Evolutionary conservation across 2,797 vertebrate species (phyloP), one percentile per base, ranked within the genome.

Genomic region (Esox lucius): DNA sequence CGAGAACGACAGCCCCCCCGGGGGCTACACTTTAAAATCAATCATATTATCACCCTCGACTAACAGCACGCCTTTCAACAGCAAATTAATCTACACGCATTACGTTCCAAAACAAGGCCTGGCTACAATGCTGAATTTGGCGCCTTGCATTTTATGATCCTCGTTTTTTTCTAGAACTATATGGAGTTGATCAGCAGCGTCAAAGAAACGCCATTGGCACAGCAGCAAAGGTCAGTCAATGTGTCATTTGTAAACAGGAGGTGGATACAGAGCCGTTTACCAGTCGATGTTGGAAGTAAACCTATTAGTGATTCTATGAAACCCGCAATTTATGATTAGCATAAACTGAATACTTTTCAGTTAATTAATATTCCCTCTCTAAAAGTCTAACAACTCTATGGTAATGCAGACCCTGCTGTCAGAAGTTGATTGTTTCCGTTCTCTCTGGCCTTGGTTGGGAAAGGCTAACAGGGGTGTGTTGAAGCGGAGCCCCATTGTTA

Each of bases 171-270:
- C 83, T 75, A 70, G 71, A 81, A 88, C 79, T 84, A 84, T 87
- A 81, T 83, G 79, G 85, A 90, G 91, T 81, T 84, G 85, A 93
- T 88, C 82, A 86, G 59, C 83, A 74, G 28, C 86, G 81, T 84
- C 84, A 80, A 86, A 84, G 68, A 12, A 24, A 61, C 24, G 56
- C 0, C 2, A 11, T 61, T 61, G 8, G 56, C 73, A 70, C 22
- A 72, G 24, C 39, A 46, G 70, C 46, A 86, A 90, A 92, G 90
- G 89, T 91, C 90, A 89, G 82, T 12, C 46, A 77, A 80, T 66
- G 56, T 75, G 78, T 79, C 71, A 65, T 77, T 81, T 83, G 77
- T 87, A 87, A 90, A 90, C 89, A 87, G 77, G 64, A 69, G 69
- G 68, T 69, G 69, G 75, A 59, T 76, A 80, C 75, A 67, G 73